Evolutionary conservation across 2,113 vertebrate genomes (phyloP).

Genomic region (Phycodurus eques): DNA sequence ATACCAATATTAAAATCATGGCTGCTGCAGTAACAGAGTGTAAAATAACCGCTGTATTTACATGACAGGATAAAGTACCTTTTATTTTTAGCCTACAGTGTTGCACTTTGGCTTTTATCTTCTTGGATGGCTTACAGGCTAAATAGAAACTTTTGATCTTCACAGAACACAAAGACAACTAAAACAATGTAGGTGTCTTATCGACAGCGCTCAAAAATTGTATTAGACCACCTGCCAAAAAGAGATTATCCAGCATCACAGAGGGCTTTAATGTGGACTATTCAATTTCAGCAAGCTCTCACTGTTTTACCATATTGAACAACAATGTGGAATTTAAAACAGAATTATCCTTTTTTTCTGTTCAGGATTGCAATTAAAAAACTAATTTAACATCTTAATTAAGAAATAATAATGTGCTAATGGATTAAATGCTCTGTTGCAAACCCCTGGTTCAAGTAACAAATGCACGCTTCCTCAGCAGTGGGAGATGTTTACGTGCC

Average conservation of each 20-base stretch:
- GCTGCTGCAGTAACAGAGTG: conserved; percentile 29
- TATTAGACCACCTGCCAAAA: neutral
- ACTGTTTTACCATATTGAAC: too few species aligned
- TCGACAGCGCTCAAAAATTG: neutral
- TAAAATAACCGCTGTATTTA: conserved; percentile 57
- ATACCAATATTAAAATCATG: conserved; percentile 45
- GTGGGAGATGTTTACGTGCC: too few species aligned
- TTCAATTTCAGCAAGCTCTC: too few species aligned
- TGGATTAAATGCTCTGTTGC: too few species aligned
- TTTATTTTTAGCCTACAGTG: neutral
- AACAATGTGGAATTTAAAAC: too few species aligned
- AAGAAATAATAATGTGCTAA: too few species aligned
- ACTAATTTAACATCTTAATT: too few species aligned
- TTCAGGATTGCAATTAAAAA: too few species aligned
- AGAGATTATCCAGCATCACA: neutral
- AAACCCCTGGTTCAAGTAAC: too few species aligned
- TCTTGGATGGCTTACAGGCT: neutral
- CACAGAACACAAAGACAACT: neutral
- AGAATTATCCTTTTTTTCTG: too few species aligned
- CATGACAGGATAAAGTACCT: conserved; percentile 36
- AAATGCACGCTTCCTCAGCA: too few species aligned
- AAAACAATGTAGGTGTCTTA: neutral
- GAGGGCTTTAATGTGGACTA: too few species aligned
- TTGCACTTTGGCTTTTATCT: neutral
- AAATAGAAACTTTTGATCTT: conserved; percentile 2